Percentiles rank a stretch among this genome's conserved stretches.
Conservation (phyloP, 1,140 invertebrate species). For the Tetramorium parvispinum region DNA sequence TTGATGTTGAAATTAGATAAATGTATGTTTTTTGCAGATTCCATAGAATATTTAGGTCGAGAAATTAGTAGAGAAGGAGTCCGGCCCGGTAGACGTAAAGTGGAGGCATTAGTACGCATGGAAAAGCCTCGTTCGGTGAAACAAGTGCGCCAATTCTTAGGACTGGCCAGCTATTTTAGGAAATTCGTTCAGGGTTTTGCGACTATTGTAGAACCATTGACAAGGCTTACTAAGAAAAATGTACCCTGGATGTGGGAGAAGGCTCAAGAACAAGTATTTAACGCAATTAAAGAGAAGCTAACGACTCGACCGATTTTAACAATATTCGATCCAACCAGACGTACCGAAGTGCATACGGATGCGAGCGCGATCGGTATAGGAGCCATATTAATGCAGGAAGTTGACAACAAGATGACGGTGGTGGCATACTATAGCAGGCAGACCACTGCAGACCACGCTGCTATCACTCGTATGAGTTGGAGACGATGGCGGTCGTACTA, state of each 20-base stretch:
- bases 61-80: neutral
- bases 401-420: neutral
- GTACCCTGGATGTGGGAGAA: too few relatives aligned
- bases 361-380: neutral
- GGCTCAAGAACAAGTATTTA: too few relatives aligned
- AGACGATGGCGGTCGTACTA: conserved; percentile 1
- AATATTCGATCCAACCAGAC: neutral
- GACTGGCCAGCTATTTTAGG: neutral
- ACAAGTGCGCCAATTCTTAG: neutral
- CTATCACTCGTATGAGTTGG: conserved; percentile 30
- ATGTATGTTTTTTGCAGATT: neutral
- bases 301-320: neutral
- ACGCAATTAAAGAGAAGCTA: neutral
- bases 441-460: neutral
- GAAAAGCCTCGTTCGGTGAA: neutral
- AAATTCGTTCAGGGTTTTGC: neutral
- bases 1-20: conserved; percentile 3
- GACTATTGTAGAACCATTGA: neutral
- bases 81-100: neutral
- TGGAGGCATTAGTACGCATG: neutral
- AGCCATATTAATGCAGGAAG: neutral
- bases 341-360: neutral
- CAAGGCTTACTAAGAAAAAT: too few relatives aligned
- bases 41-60: neutral
- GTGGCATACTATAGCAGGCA: neutral